Conservation (phyloP, 1,140 invertebrate genomes). For the Drosophila erecta region DNA sequence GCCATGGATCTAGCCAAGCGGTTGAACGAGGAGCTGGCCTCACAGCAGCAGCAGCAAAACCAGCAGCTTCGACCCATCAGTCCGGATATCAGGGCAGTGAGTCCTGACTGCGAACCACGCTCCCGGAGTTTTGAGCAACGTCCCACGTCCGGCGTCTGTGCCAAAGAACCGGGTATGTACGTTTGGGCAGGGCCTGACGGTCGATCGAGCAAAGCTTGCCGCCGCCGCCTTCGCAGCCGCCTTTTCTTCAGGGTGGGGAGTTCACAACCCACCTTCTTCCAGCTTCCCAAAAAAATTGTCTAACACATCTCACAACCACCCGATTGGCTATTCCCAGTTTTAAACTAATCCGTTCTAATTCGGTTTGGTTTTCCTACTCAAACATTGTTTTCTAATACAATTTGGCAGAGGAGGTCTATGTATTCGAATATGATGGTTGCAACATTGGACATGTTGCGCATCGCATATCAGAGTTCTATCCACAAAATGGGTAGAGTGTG, state of each 20-base stretch:
- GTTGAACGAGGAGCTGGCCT: conserved; percentile 89
- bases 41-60: conserved; percentile 73
- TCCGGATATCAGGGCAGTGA: conserved; percentile 84
- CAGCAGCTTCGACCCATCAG: conserved; percentile 75
- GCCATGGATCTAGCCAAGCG: conserved; percentile 90
- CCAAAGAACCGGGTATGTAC: conserved; percentile 87
- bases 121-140: conserved; percentile 89
- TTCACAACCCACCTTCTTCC: conserved; percentile 6
- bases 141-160: conserved; percentile 74
- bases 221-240: conserved; percentile 15
- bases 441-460: too few species aligned
- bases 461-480: too few species aligned
- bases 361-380: conserved; percentile 2
- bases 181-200: conserved; percentile 7
- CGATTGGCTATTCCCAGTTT: conserved; percentile 17
- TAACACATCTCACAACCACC: conserved; percentile 8
- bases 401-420: conserved; percentile 19
- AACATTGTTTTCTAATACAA: background rate
- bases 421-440: too few species aligned
- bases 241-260: background rate
- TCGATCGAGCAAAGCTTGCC: conserved; percentile 42
- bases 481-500: too few species aligned
- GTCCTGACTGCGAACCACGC: conserved; percentile 86
- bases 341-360: conserved; percentile 12
- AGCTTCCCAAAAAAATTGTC: conserved; percentile 5